A percentile compares a stretch with the other conserved stretches of the same genome.
Conservation (phyloP, 2,113 vertebrate species). For the Pluvialis apricaria region DNA sequence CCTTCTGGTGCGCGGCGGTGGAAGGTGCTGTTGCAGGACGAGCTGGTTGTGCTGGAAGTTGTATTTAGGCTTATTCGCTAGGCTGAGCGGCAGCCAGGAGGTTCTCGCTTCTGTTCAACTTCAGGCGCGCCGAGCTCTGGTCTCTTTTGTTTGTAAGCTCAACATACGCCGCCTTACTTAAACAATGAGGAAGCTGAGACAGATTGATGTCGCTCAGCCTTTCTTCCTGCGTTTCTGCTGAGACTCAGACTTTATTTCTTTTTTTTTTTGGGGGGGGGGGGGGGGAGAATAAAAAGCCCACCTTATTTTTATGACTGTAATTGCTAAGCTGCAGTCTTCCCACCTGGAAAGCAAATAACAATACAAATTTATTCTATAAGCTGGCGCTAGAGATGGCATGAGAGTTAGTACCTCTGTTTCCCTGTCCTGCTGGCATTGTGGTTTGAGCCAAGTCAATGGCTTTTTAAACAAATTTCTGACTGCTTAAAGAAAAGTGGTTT, state of each 20-base stretch:
- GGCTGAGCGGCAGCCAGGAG: neutral
- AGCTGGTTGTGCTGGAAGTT: neutral
- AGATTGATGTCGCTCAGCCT: neutral
- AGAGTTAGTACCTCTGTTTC: neutral
- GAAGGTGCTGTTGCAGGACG: neutral
- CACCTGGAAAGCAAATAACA: neutral
- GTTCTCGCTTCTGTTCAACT: neutral
- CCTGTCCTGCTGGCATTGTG: neutral
- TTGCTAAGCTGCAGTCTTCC: neutral
- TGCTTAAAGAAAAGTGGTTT: neutral
- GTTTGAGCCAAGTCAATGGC: neutral
- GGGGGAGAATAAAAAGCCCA: no score
- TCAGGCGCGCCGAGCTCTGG: neutral
- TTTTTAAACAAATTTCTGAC: neutral
- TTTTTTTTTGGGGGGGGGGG: no score
- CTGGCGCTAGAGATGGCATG: neutral
- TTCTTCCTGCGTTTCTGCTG: neutral
- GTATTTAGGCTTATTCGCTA: accelerated
- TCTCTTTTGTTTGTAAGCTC: neutral
- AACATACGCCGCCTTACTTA: neutral
- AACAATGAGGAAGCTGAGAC: neutral
- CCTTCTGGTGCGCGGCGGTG: neutral
- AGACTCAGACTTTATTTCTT: neutral
- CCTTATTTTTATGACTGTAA: neutral
- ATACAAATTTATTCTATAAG: neutral